phyloP scores from a whole-genome alignment of 2,113 vertebrate species.

The Steatornis caripensis region DNA sequence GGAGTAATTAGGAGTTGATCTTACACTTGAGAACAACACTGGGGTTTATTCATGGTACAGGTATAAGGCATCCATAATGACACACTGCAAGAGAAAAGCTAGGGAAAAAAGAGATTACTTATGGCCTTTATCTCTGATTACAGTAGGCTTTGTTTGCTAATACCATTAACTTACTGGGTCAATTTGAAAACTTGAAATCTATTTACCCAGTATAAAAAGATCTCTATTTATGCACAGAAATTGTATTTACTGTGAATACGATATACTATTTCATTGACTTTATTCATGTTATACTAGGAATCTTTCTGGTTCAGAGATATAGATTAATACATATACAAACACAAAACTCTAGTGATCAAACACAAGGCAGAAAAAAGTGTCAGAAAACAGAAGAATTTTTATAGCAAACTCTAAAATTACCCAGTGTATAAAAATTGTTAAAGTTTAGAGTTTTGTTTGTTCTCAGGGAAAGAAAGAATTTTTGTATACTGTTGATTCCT shows the following conservation, averaged over 20 bases:
- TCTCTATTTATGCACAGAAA: neutral
- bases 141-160: slow-evolving; percentile 38
- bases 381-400: neutral
- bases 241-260: neutral
- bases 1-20: slow-evolving; percentile 45
- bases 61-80: slow-evolving; percentile 21
- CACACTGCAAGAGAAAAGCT: slow-evolving; percentile 6
- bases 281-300: neutral
- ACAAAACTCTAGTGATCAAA: neutral
- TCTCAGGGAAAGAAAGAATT: neutral
- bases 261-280: neutral
- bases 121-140: slow-evolving; percentile 19
- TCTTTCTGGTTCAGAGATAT: neutral
- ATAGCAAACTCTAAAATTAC: neutral
- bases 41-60: neutral
- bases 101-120: neutral
- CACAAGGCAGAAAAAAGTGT: neutral
- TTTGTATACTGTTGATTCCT: neutral
- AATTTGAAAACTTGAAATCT: neutral
- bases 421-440: neutral
- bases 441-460: neutral
- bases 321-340: neutral
- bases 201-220: neutral
- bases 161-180: neutral
- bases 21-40: neutral